Percentiles rank a stretch among this genome's conserved stretches.
phyloP scores from a whole-genome alignment of 2,888 invertebrate genomes.

The Tuberolachnus salignus region DNA sequence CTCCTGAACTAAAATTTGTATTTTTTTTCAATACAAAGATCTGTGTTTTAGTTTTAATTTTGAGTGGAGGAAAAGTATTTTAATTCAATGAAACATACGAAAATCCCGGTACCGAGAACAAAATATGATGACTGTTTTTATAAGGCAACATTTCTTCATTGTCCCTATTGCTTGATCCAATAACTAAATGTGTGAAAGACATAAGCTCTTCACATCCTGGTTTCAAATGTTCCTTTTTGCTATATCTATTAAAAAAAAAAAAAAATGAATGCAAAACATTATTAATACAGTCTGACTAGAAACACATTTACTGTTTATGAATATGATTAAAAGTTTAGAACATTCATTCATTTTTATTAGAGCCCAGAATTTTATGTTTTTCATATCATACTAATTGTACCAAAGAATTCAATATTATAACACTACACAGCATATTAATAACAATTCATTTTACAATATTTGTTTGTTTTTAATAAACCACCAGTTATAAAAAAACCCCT shows the following conservation, averaged over 20 bases:
- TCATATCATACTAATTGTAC: no score
- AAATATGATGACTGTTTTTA: constrained; percentile 73
- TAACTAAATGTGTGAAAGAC: constrained; percentile 77
- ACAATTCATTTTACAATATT: no score
- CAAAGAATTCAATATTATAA: no score
- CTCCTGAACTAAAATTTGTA: not conserved
- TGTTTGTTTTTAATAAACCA: no score
- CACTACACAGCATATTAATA: no score
- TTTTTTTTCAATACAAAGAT: constrained; percentile 77
- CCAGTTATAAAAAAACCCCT: no score
- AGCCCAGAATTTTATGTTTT: no score
- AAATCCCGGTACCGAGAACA: constrained; percentile 82
- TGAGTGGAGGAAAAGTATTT: constrained; percentile 78
- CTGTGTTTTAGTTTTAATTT: constrained; percentile 81
- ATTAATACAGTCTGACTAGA: no score
- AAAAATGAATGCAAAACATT: not conserved
- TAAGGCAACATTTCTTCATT: constrained; percentile 75
- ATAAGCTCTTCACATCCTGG: constrained; percentile 71
- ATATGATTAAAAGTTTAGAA: no score
- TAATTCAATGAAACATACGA: constrained; percentile 82
- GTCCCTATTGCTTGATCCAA: constrained; percentile 83
- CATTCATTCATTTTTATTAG: no score
- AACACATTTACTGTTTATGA: no score
- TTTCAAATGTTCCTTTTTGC: constrained; percentile 78
- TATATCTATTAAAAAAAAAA: constrained; percentile 67